These are phyloP conservation scores for Pygathrix nemaeus DNA, from an alignment of 2,113 vertebrate species.

Conservation along the genomic window DNA sequence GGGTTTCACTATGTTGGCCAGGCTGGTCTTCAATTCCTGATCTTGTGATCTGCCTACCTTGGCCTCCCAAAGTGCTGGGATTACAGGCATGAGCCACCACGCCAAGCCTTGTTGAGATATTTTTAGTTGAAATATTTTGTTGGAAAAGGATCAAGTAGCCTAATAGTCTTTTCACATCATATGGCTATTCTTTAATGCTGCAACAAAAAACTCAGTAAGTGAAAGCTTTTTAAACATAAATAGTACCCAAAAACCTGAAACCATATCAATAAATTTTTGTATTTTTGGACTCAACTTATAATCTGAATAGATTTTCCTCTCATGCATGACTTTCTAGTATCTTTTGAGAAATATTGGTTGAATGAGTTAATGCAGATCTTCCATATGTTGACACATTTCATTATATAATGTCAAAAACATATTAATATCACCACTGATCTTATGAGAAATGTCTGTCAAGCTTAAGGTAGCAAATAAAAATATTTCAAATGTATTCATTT, in stretches of 20 bases:
- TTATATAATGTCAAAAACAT: not conserved
- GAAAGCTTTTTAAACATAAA: not conserved
- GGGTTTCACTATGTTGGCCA: too few relatives aligned
- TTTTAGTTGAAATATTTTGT: not conserved
- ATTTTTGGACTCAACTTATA: not conserved
- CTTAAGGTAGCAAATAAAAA: not conserved
- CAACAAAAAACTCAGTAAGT: not conserved
- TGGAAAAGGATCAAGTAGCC: not conserved
- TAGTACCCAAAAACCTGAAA: not conserved
- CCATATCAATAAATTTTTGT: not conserved
- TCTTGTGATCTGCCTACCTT: fast-evolving
- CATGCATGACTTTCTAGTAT: not conserved
- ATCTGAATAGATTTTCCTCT: not conserved
- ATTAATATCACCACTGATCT: not conserved
- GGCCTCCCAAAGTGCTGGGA: too few relatives aligned
- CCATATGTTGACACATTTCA: not conserved
- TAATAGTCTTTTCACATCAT: not conserved
- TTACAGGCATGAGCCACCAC: too few relatives aligned
- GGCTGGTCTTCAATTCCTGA: too few relatives aligned
- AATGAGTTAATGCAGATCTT: not conserved
- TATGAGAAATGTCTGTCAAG: not conserved
- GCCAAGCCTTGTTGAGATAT: not conserved
- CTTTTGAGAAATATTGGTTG: not conserved
- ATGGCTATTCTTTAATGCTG: not conserved
- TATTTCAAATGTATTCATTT: not conserved